Base-by-base conservation (phyloP, 2,113 vertebrate genomes). In the Apodemus sylvaticus region DNA sequence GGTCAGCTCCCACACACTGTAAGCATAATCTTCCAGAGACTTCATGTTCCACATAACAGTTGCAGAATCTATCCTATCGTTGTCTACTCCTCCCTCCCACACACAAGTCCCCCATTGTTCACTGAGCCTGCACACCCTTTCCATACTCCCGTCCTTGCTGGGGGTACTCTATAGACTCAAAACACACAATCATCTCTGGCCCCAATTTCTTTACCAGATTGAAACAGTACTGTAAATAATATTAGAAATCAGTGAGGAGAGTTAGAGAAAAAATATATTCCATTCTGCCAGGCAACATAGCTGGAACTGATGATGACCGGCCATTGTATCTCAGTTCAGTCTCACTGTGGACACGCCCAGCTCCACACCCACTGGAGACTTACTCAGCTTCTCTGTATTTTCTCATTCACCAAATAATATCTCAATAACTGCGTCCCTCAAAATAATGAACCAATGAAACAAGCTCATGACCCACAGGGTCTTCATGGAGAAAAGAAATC, bases 11-110 rank as follows among this genome's bases (percentile, higher is more conserved):
- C 82, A 79, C 86, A 87, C 68, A 90, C 79, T 3, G 13, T 60
- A 89, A 92, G 73, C 45, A 45, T 48, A 66, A 89, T 83, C 60
- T 92, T 70, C 45, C 68, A 92, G 86, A 91, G 90, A 81, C 24
- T 78, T 96, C 1, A 0, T 24, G 4, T 51, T 34, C 58, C 51
- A 51, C 26, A 22, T 48, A 89, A 73, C 9, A 17, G 45, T 29
- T 53, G 39, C n/a, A 73, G 53, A 71, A 9, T 29, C 2, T n/a
- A 16, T 60, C 42, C 19, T 14, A 0, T 39, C 31, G 0, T 16
- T 39, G 7, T 22, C 36, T 31, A 20, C 4, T 73, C 1, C 22
- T 34, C 13, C 39, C 42, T 86, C 42, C 42, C 24, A 0, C 12
- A n/a, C 4, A 68, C 74, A 87, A 62, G 53, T 17, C 66, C 17